phyloP scores from a whole-genome alignment of 2,888 invertebrate species.

The Listrodromus nycthemerus region DNA sequence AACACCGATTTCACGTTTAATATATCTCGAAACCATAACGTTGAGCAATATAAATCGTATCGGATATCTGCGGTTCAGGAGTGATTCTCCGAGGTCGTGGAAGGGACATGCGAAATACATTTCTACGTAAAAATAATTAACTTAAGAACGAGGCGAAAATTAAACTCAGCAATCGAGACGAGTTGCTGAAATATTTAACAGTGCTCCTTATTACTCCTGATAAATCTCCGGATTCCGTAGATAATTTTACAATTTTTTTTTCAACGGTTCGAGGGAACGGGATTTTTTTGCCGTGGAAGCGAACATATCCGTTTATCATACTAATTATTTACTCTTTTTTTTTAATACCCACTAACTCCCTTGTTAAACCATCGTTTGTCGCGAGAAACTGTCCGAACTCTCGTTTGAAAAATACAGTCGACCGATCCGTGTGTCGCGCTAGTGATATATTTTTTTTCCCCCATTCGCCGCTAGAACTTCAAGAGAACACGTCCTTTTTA shows the following conservation, averaged over 20 bases:
- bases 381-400: constrained; percentile 22
- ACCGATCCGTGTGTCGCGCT: constrained; percentile 25
- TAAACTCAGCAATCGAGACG: constrained; percentile 52
- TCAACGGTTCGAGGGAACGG: constrained; percentile 35
- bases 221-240: constrained; percentile 44
- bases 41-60: constrained; percentile 41
- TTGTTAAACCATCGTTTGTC: constrained; percentile 15
- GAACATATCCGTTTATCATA: constrained; percentile 43
- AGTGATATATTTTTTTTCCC: constrained; percentile 34
- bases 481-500: constrained; percentile 32
- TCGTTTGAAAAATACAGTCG: constrained; percentile 53
- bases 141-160: constrained; percentile 42
- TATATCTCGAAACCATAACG: constrained; percentile 28
- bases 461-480: constrained; percentile 11
- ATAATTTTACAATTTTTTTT: constrained; percentile 26
- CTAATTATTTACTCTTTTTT: constrained; percentile 45
- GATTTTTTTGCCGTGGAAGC: constrained; percentile 55
- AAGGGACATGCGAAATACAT: constrained; percentile 32
- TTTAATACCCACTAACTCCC: constrained; percentile 32
- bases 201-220: constrained; percentile 43
- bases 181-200: constrained; percentile 52
- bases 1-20: constrained; percentile 13
- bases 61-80: constrained; percentile 24
- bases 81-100: constrained; percentile 6
- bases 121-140: neutral